Conservation (phyloP, 2,797 vertebrate genomes). For the Siniperca obscura region DNA sequence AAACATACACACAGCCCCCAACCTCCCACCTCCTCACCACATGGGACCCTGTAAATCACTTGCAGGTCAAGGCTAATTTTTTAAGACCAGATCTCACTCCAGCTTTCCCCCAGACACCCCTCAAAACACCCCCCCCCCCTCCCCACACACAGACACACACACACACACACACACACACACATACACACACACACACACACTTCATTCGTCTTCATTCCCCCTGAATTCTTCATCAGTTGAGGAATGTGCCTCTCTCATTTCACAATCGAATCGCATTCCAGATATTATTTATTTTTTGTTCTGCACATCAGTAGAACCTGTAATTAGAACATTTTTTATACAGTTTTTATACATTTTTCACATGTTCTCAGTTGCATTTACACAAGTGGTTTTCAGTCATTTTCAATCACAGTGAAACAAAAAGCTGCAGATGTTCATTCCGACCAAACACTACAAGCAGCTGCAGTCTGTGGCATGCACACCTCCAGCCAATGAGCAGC, state of each 20-base stretch:
- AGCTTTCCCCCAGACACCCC: constrained; percentile 23
- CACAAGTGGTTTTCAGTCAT: not conserved
- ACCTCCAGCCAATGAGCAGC: constrained; percentile 9
- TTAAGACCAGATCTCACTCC: constrained; percentile 42
- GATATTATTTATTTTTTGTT: not conserved
- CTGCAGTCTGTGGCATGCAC: constrained; percentile 10
- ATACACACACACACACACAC: not conserved
- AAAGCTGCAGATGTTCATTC: not conserved
- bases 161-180: not conserved
- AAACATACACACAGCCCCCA: constrained; percentile 18
- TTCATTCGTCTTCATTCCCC: not conserved
- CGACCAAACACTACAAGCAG: not conserved
- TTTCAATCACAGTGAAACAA: constrained; percentile 9
- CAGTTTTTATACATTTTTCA: not conserved
- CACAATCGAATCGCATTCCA: constrained; percentile 20
- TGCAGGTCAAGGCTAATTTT: constrained; percentile 54
- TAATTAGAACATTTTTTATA: not conserved
- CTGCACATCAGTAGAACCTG: not conserved
- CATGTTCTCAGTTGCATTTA: not conserved
- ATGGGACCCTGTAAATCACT: constrained; percentile 58
- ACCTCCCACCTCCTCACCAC: constrained; percentile 44
- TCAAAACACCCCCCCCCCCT: not conserved
- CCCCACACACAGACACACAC: constrained; percentile 6
- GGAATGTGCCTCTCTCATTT: constrained; percentile 43
- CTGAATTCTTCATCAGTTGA: constrained; percentile 22